These are phyloP conservation scores for Peromyscus maniculatus DNA, from an alignment of 2,113 vertebrate genomes.

Conservation along the genomic window DNA sequence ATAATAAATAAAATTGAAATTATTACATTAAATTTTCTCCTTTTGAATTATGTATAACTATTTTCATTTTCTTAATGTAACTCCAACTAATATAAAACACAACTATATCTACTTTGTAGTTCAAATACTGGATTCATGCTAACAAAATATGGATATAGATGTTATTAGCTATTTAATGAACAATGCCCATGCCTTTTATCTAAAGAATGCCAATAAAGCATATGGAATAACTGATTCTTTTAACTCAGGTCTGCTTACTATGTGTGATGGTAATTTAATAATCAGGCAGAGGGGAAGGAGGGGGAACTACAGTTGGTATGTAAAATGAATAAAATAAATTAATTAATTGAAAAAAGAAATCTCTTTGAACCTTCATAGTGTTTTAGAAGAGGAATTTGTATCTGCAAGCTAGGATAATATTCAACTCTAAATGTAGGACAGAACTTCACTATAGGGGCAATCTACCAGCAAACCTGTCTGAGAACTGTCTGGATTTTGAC, in stretches of 20 bases:
- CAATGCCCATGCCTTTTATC: background rate
- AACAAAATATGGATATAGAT: background rate
- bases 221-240: background rate
- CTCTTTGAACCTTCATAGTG: background rate
- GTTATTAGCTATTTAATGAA: background rate
- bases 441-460: background rate
- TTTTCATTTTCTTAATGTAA: background rate
- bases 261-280: background rate
- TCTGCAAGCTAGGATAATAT: background rate
- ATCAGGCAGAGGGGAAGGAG: background rate
- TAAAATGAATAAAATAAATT: background rate
- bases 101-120: background rate
- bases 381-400: background rate
- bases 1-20: too few species aligned
- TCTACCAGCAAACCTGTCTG: background rate
- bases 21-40: background rate
- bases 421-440: background rate
- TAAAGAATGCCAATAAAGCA: slow-evolving; percentile 1
- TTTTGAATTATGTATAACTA: background rate
- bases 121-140: background rate
- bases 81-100: background rate
- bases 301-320: background rate
- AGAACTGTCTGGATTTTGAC: background rate
- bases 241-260: background rate
- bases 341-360: background rate